Evolutionary conservation across 2,797 vertebrate genomes (phyloP).

Genomic region (Sebastolobus alascanus): DNA sequence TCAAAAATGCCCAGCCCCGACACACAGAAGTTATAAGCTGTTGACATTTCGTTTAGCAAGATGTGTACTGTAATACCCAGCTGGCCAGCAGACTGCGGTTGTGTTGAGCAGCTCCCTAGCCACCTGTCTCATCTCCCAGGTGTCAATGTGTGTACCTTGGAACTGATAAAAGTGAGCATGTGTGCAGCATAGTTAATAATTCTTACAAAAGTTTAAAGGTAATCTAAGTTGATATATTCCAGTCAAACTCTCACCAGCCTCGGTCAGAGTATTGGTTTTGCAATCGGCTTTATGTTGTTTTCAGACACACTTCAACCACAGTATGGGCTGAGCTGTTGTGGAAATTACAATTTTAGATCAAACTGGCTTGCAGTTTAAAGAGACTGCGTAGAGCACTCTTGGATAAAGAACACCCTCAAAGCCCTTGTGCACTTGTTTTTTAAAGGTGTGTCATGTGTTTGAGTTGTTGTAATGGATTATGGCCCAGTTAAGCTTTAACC

Average conservation of each 20-base stretch:
- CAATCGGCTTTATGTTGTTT: neutral
- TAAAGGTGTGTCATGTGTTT: slow-evolving; percentile 23
- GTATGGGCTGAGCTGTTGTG: neutral
- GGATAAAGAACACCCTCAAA: neutral
- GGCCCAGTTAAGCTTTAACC: slow-evolving; percentile 13
- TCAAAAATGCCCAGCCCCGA: rapidly evolving
- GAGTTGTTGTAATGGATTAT: slow-evolving; percentile 8
- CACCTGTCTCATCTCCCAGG: slow-evolving; percentile 22
- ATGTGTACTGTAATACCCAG: neutral
- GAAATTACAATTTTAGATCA: neutral
- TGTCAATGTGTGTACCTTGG: neutral
- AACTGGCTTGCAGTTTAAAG: neutral
- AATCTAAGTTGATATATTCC: neutral
- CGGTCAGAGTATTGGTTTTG: neutral
- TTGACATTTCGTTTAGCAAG: slow-evolving; percentile 25
- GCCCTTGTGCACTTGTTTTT: slow-evolving; percentile 11
- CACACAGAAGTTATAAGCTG: slow-evolving; percentile 1
- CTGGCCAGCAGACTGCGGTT: slow-evolving; percentile 12
- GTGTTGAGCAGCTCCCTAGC: slow-evolving; percentile 2
- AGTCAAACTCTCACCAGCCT: neutral
- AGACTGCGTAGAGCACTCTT: neutral
- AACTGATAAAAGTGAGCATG: neutral
- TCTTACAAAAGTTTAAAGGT: neutral
- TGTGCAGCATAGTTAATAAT: neutral
- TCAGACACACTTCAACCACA: neutral